Conservation (phyloP, 2,888 invertebrate species). For the Napeogenes sylphis region DNA sequence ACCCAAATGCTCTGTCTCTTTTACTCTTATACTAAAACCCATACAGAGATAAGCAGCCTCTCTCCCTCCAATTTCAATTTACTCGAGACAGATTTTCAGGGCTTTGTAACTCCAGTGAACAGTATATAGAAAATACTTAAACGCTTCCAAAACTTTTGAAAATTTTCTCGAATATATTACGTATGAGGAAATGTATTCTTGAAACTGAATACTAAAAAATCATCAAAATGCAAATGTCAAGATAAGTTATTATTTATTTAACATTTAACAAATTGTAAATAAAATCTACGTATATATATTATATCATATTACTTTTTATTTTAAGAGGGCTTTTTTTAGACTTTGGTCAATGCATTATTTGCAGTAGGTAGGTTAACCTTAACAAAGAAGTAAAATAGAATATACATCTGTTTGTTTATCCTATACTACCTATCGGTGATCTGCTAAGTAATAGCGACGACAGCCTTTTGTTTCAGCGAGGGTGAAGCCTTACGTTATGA, state of each 20-base stretch:
- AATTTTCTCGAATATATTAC: neutral
- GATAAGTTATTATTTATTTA: too few relatives aligned
- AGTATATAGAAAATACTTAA: slow-evolving; percentile 38
- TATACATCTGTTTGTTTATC: slow-evolving; percentile 21
- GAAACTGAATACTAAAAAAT: too few relatives aligned
- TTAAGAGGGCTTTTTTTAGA: too few relatives aligned
- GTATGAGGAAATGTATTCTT: too few relatives aligned
- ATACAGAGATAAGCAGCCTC: slow-evolving; percentile 38
- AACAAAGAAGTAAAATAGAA: too few relatives aligned
- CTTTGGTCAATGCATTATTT: too few relatives aligned
- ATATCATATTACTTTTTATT: too few relatives aligned
- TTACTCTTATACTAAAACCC: slow-evolving; percentile 40
- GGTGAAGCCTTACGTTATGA: slow-evolving; percentile 15
- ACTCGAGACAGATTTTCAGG: slow-evolving; percentile 76
- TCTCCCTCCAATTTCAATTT: slow-evolving; percentile 77
- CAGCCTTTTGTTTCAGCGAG: slow-evolving; percentile 60
- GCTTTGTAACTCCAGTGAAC: slow-evolving; percentile 61
- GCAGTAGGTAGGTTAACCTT: too few relatives aligned
- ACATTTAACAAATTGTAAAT: too few relatives aligned
- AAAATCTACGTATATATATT: too few relatives aligned
- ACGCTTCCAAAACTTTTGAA: slow-evolving; percentile 9
- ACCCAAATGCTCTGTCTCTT: slow-evolving; percentile 53
- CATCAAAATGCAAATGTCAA: too few relatives aligned
- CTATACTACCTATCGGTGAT: slow-evolving; percentile 43
- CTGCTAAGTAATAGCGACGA: slow-evolving; percentile 62